Evolutionary conservation across 2,797 vertebrate species (phyloP), one percentile per base, ranked within the genome.

Genomic region (Microctenopoma lineatum): DNA sequence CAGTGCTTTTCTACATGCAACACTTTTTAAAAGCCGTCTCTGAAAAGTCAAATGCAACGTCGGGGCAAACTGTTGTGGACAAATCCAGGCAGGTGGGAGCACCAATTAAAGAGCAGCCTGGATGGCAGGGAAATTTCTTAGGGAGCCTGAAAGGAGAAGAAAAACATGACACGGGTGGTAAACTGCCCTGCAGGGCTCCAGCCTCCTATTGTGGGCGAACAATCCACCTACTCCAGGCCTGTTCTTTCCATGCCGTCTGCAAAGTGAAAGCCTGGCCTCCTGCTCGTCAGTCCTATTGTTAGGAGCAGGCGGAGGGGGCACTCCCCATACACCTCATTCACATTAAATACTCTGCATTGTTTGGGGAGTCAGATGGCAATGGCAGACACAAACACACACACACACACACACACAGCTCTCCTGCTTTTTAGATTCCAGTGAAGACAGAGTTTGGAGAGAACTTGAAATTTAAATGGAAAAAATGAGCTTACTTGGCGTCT

Each of bases 271-370:
- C 65, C 62, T 76, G 69, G 65, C 80, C 81, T 25, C 78, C 73
- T 70, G 72, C 64, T 66, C 76, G 85, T 89, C 84, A 86, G 71
- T 46, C 77, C 87, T 75, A 87, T 92, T 92, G 89, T 92, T 87
- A 70, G 81, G 41, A 65, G 70, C 64, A 85, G 80, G 64, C 77
- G 8, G 32, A 71, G 73, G 60, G 75, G 79, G 73, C 71, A 47
- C 84, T 84, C 80, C 86, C 77, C 62, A 52, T 85, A 85, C 85
- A 75, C 76, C 81, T 88, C 80, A 75, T 53, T 66, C 73, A 74
- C 81, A 71, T 86, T 74, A 84, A 84, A 84, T 82, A 73, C 69
- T 59, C 58, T 1, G 59, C 60, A 81, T 84, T 89, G 81, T 90
- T 88, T 77, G 64, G 64, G 5, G 54, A 79, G 79, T 78, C 84